These are phyloP conservation scores for Nibea coibor DNA, from an alignment of 2,113 vertebrate genomes.

Conservation along the genomic window DNA sequence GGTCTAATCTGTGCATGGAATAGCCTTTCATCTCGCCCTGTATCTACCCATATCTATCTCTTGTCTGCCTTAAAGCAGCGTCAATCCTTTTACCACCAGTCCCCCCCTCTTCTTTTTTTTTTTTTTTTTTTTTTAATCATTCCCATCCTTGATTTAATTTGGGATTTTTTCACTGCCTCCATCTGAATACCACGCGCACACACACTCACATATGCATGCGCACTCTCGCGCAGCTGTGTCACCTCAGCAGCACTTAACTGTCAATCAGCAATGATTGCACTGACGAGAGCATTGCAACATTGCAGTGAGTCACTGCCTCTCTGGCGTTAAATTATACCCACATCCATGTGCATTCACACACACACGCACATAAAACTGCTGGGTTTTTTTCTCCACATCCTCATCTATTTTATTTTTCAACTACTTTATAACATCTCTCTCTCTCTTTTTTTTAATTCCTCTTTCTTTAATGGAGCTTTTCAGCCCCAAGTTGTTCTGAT, in stretches of 20 bases:
- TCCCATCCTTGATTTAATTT: slow-evolving; percentile 59
- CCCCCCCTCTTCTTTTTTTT: slow-evolving; percentile 15
- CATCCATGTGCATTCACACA: neutral
- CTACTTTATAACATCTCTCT: slow-evolving; percentile 3
- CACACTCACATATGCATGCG: slow-evolving; percentile 8
- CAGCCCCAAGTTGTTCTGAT: slow-evolving; percentile 37
- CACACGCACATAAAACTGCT: neutral
- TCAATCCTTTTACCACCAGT: slow-evolving; percentile 46
- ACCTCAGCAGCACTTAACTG: slow-evolving; percentile 47
- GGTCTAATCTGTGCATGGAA: slow-evolving; percentile 74
- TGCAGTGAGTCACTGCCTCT: slow-evolving; percentile 36
- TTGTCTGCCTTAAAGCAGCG: slow-evolving; percentile 41
- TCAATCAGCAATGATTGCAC: slow-evolving; percentile 64
- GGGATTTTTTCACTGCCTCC: slow-evolving; percentile 33
- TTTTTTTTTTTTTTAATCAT: slow-evolving; percentile 24
- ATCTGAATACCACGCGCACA: slow-evolving; percentile 6
- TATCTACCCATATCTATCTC: slow-evolving; percentile 46
- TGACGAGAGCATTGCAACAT: slow-evolving; percentile 44
- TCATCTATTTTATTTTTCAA: slow-evolving; percentile 17
- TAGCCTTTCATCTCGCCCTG: slow-evolving; percentile 64
- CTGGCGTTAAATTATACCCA: slow-evolving; percentile 31
- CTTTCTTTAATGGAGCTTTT: slow-evolving; percentile 44
- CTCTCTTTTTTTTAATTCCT: slow-evolving; percentile 29
- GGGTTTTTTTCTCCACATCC: slow-evolving; percentile 2
- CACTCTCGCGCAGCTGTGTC: slow-evolving; percentile 52